Base-by-base conservation (phyloP, 2,113 vertebrate species). In the Oxygymnocypris stewartii region DNA sequence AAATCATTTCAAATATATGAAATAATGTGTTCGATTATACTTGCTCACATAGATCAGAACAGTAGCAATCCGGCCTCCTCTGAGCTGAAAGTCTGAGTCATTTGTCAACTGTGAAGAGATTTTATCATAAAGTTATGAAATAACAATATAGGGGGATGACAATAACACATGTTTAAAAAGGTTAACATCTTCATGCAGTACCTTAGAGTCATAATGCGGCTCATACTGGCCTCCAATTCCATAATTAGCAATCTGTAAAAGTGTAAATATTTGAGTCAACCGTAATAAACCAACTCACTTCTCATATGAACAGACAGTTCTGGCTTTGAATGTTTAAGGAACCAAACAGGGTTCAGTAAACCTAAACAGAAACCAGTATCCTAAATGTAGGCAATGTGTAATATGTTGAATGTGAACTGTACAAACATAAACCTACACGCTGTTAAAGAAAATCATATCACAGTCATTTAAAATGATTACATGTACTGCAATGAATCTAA, bases 221-320 rank as follows among this genome's bases (percentile, higher is more conserved):
- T 92, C 91, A 86, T 85, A 91, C 20, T 92, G 91, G 54, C 91
- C 90, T 78, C 90, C 91, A 63, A 92, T 90, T 31, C 91, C 91
- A 89, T 92, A 92, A 61, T 92, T 92, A n/a, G 88, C 90, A 14
- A 92, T 83, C 91, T 92, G 28, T 71, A 71, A 83, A 25, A 84
- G 9, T 9, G 13, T 2, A 16, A 67, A 35, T 69, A 20, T 7
- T 37, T 9, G 54, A 0, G 0, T 57, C 3, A 14, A n/a, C n/a
- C n/a, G n/a, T n/a, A n/a, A n/a, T n/a, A n/a, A 2, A 35, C 35
- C 14, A 16, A 8, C 28, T 18, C 28, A 16, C 28, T 69, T 18
- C 16, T 37, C 63, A 65, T 28, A 31, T 31, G 63, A 65, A 14
- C 63, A 31, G 25, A 14, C 13, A 14, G 7, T 25, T 67, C 63